Evolutionary conservation across 2,888 invertebrate species (phyloP), one percentile per base, ranked within the genome.

Genomic region (Temnothorax rugatulus): DNA sequence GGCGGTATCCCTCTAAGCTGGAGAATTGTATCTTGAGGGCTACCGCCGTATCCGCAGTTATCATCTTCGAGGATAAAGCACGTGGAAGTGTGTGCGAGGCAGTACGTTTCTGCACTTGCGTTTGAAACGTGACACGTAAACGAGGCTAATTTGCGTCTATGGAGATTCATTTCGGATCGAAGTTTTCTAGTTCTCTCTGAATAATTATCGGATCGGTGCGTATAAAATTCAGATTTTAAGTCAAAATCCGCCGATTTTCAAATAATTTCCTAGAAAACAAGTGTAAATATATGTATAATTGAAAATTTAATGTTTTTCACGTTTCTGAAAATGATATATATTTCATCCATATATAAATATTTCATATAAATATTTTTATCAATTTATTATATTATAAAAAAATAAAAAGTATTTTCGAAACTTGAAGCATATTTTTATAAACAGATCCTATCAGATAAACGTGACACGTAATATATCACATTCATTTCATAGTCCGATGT

Each of bases 51-150:
- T 59, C 50, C 25, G 57, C 34, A 34, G 15, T 54, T 68, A 44
- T 79, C 41, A 69, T n/a, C 59, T 44, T 71, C 47, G 59, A 38
- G 18, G 38, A 47, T 50, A 34, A 76, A 76, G 52, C 52, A 79
- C 47, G 13, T 59, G 57, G n/a, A 52, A 76, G 4, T 44, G 29
- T 25, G 41, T 66, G 57, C 68, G 54, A 68, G 77, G 34, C 54
- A 77, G 64, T 66, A 54, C 13, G n/a, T 77, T 66, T 63, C 21
- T 8, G 52, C 21, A 34, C 38, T 63, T 66, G 38, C 9, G 2
- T 50, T 76, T 52, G 25, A 47, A 63, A 76, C 52, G 50, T 21
- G 34, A 76, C 15, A 47, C 29, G 34, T 50, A 50, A 34, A 75
- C n/a, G 4, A 29, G 29, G 29, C 29, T 29, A 29, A 61, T 61